Base-by-base conservation (phyloP, 2,113 vertebrate species). In the Mustela nigripes region DNA sequence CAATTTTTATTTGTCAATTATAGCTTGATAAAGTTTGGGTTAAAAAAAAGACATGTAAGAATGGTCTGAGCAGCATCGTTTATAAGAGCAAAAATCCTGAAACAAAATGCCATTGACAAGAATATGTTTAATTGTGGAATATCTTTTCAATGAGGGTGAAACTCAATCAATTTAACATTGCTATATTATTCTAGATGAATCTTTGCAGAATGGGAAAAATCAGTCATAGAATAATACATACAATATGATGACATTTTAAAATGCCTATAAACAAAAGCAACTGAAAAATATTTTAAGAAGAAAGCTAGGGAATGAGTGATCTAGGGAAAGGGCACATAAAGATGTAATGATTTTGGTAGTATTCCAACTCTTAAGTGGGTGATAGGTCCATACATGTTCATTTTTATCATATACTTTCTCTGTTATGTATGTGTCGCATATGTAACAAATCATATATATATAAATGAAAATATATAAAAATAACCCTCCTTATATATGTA, bases 41-140 rank as follows among this genome's bases (percentile, higher is more conserved):
- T 1, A 2, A 6, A 12, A 60, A 28, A 65, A 45, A 56, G 11
- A 45, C 11, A 33, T 86, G 24, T 12, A 80, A 7, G 39, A 74
- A 82, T 73, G 12, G 19, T 93, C 39, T 31, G 3, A 48, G 31
- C 0, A 67, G 31, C 21, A 42, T 42, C 71, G 19, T 87, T 73
- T 53, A 15, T 21, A 90, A 94, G 12, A 95, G 15, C 28, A 82
- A 71, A 93, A 94, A 26, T 88, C 31, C 67, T 26, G 15, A 97
- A 90, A 67, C 3, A 81, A 96, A 86, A 76, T 56, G 42, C 19
- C 39, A 26, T 9, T 63, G 11, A 82, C 7, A 53, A 5, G n/a
- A 69, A 69, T 45, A 21, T 14, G 53, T 48, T n/a, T 74, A 65
- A 56, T 21, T 36, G 2, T 79, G 56, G 21, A 92, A 4, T 71